Conservation (phyloP, 1,140 invertebrate species). For the Coelopa frigida region DNA sequence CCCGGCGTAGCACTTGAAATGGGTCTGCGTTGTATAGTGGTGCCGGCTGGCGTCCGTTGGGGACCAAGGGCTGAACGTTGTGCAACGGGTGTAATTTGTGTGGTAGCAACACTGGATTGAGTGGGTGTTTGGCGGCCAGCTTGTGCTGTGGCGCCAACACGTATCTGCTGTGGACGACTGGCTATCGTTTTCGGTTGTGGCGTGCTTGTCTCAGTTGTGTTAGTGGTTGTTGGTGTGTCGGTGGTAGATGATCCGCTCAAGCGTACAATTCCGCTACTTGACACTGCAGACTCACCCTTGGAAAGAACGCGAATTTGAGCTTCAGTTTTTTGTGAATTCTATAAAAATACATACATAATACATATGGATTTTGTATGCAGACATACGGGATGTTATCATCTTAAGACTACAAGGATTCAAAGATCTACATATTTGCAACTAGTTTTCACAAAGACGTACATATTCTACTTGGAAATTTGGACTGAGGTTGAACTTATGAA, state of each 20-base stretch:
- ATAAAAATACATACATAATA: conserved; percentile 7
- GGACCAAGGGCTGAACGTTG: no score
- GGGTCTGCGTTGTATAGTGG: conserved; percentile 13
- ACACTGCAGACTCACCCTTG: conserved; percentile 26
- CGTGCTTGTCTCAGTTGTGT: no score
- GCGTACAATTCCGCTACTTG: conserved; percentile 33
- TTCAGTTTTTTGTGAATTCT: conserved; percentile 30
- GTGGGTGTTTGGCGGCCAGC: conserved; percentile 4
- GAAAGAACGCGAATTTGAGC: conserved; percentile 34
- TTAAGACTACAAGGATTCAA: no score
- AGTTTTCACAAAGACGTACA: neutral
- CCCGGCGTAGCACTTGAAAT: conserved; percentile 1
- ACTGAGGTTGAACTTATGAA: neutral
- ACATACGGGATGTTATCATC: no score
- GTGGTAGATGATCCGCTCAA: conserved; percentile 10
- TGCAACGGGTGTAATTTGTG: conserved; percentile 13
- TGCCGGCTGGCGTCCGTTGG: conserved; percentile 15
- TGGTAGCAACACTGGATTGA: conserved; percentile 4
- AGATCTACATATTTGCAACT: no score
- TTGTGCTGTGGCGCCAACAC: neutral
- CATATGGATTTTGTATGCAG: no score
- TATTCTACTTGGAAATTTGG: neutral
- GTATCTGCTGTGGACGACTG: conserved; percentile 2
- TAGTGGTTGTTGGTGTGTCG: no score
- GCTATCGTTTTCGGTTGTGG: no score